A percentile compares a stretch with the other conserved stretches of the same genome.
Conservation (phyloP, 30 jellyfish, hydroid and myxozoan species). For the Pseudorhiza aurosa region DNA sequence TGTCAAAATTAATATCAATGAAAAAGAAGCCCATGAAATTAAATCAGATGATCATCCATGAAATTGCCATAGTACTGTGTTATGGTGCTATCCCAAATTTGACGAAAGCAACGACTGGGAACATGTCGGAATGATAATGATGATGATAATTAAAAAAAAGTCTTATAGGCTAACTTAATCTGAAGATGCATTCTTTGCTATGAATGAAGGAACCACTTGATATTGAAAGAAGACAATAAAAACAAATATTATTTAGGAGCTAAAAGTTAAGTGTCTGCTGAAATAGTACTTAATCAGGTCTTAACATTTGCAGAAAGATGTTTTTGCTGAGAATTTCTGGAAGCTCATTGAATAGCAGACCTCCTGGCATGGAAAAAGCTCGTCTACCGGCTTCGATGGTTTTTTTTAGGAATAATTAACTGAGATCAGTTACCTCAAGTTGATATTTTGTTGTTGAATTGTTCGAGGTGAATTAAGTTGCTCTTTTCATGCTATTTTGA, state of each 20-base stretch:
- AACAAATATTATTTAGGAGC: not conserved
- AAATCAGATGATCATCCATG: too few relatives aligned
- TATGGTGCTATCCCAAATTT: too few relatives aligned
- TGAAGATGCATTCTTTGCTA: not conserved
- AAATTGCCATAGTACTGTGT: too few relatives aligned
- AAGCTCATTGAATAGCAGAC: slow-evolving; percentile 2
- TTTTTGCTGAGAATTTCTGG: slow-evolving; percentile 2
- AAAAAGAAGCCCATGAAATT: too few relatives aligned
- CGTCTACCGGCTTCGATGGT: slow-evolving; percentile 21
- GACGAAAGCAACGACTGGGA: too few relatives aligned
- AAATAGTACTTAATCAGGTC: not conserved
- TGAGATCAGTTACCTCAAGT: slow-evolving; percentile 1
- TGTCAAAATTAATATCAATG: too few relatives aligned
- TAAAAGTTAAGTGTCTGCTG: not conserved
- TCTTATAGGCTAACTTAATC: not conserved
- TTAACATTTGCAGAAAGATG: not conserved
- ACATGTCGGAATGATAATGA: too few relatives aligned
- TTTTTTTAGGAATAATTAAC: not conserved
- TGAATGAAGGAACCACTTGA: not conserved
- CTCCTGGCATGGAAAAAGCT: slow-evolving; percentile 13
- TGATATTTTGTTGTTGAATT: slow-evolving; percentile 14
- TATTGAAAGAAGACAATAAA: not conserved
- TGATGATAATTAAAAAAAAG: not conserved
- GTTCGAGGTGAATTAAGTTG: not conserved
- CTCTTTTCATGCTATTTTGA: not conserved